Evolutionary conservation across 1,140 invertebrate species (phyloP), one percentile per base, ranked within the genome.

Genomic region (Sitodiplosis mosellana): DNA sequence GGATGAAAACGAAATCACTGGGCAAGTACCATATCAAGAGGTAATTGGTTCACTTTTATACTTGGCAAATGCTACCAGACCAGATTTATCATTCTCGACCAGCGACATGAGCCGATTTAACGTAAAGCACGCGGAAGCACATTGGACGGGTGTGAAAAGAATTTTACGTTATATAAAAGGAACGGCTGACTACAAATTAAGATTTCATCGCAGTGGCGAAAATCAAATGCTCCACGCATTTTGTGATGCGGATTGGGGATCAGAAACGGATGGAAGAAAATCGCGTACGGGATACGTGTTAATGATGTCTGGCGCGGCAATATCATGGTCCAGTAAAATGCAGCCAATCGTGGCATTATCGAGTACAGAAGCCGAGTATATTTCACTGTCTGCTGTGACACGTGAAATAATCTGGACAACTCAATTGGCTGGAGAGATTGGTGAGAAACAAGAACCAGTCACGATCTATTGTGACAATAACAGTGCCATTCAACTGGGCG

Each of bases 291-390:
- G 62, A 8, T 56, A 59, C 47, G 48, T 59, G 7, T 59, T 58
- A 43, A 48, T 52, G 2, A 49, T 58, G 14, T 49, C 48, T 21
- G 56, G 53, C 20, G 54, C 46, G 40, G 40, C 55, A 11, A 55
- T 67, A 45, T 51, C 49, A 1, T 68, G 64, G 65, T 48, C 42
- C 0, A 57, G 55, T n/a, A 56, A 57, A 49, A 57, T 56, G 48
- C 67, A 70, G 51, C 48, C 37, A 1, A 59, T 56, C 33, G 56
- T 62, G 8, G 56, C 64, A 54, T n/a, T n/a, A n/a, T n/a, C n/a
- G n/a, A n/a, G n/a, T n/a, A n/a, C n/a, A n/a, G n/a, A n/a, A n/a
- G n/a, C 64, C 14, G 61, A 66, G 48, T 66, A 62, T 46, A 57
- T 66, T 46, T 51, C 54, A 2, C 20, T 60, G 36, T 47, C 48